These are phyloP conservation scores for Pollachius pollachius DNA, from an alignment of 2,113 vertebrate species.

Conservation along the genomic window DNA sequence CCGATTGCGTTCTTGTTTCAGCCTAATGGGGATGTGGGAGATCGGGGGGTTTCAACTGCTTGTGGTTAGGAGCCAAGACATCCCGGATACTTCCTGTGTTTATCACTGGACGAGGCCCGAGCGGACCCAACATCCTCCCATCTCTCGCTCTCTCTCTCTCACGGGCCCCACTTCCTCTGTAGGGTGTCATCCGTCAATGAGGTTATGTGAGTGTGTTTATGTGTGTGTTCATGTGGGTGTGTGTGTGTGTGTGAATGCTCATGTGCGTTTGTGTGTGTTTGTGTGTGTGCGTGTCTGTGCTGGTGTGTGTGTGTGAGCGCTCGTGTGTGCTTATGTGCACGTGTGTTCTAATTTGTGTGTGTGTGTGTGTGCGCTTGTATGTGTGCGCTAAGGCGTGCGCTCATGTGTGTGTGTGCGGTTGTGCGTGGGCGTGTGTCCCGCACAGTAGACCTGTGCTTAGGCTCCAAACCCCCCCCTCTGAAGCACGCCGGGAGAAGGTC, in stretches of 20 bases:
- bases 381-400: no score
- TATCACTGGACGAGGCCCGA: conserved; percentile 49
- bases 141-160: conserved; percentile 20
- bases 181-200: conserved; percentile 46
- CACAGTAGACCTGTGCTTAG: conserved; percentile 44
- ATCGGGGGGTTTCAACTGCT: conserved; percentile 50
- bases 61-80: conserved; percentile 59
- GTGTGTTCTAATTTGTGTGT: no score
- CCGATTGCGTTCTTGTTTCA: no score
- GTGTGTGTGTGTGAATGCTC: no score
- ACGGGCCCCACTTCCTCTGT: conserved; percentile 36
- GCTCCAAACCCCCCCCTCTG: conserved; percentile 17
- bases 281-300: no score
- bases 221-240: no score
- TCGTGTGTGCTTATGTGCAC: no score
- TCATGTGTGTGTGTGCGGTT: not conserved
- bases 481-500: conserved; percentile 14
- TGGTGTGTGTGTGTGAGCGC: no score
- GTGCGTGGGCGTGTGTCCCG: not conserved
- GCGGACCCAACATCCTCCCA: not conserved
- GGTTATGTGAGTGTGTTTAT: conserved; percentile 1
- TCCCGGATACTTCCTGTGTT: conserved; percentile 65
- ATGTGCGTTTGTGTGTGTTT: no score
- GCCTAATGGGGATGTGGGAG: not conserved
- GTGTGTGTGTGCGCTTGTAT: no score